These are phyloP conservation scores for Alosa sapidissima DNA, from an alignment of 2,797 vertebrate species.

Conservation along the genomic window DNA sequence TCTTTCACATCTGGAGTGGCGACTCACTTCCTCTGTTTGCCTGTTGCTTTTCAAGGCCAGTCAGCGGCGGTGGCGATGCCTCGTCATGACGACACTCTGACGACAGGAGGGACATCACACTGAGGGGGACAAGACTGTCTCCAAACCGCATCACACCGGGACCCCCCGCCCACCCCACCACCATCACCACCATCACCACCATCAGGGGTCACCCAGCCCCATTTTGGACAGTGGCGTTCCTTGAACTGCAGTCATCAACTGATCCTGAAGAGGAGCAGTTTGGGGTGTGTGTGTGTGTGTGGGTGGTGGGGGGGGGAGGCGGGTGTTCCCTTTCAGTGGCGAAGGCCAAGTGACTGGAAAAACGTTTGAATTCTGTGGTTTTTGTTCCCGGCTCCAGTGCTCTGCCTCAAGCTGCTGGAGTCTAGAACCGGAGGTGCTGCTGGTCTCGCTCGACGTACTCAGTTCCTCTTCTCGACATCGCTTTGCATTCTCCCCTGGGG, in stretches of 20 bases:
- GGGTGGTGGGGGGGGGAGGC: not conserved
- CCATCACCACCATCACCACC: not conserved
- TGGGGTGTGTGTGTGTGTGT: constrained; percentile 2
- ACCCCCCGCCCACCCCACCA: not conserved
- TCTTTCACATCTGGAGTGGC: constrained; percentile 67
- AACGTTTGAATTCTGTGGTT: constrained; percentile 77
- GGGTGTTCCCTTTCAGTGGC: constrained; percentile 71
- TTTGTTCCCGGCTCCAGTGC: constrained; percentile 66
- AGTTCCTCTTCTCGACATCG: constrained; percentile 49
- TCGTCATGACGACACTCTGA: constrained; percentile 57
- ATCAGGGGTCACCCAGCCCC: not conserved
- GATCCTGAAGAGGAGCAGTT: constrained; percentile 49
- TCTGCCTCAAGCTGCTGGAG: constrained; percentile 32
- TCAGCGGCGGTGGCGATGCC: constrained; percentile 16
- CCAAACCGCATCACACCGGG: not conserved
- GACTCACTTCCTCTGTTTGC: constrained; percentile 72
- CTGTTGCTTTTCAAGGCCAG: constrained; percentile 1
- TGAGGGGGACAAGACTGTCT: not conserved
- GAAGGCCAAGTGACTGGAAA: constrained; percentile 73
- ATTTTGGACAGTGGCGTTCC: not conserved
- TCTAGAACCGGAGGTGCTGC: constrained; percentile 37
- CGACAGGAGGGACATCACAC: not conserved
- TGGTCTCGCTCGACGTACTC: constrained; percentile 56
- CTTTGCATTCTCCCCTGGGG: constrained; percentile 11
- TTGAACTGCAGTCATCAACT: constrained; percentile 71